A percentile compares a stretch with the other conserved stretches of the same genome.
phyloP scores from a whole-genome alignment of 2,888 invertebrate genomes.

The Amitus sp. region DNA sequence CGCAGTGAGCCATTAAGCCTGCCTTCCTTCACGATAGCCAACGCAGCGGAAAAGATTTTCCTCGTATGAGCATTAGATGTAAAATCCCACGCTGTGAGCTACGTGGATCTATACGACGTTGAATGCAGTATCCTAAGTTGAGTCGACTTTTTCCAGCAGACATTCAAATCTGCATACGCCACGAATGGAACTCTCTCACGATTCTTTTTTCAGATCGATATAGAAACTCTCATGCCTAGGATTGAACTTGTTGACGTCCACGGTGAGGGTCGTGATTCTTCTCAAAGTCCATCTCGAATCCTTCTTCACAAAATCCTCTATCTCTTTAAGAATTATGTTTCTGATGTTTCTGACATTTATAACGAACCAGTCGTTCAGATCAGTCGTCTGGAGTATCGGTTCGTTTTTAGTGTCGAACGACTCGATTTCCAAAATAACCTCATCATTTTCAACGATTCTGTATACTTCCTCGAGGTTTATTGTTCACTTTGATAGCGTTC shows the following conservation, averaged over 20 bases:
- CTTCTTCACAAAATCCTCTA: slow-evolving; percentile 46
- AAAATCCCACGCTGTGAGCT: not conserved
- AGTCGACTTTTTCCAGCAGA: not conserved
- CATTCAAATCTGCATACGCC: not conserved
- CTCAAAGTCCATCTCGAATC: slow-evolving; percentile 45
- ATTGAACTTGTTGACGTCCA: slow-evolving; percentile 40
- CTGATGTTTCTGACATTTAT: slow-evolving; percentile 12
- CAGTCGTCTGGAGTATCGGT: not conserved
- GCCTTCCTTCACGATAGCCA: not conserved
- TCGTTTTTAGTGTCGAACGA: not conserved
- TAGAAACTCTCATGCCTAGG: slow-evolving; percentile 36
- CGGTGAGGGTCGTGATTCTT: slow-evolving; percentile 21
- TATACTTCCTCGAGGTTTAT: not conserved
- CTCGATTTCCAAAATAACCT: not conserved
- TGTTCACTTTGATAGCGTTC: not conserved
- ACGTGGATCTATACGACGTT: not conserved
- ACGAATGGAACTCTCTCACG: not conserved
- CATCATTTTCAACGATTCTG: not conserved
- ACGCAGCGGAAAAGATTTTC: not conserved
- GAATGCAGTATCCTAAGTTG: too few species aligned
- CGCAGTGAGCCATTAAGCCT: not conserved
- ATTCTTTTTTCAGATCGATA: slow-evolving; percentile 27
- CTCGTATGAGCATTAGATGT: not conserved
- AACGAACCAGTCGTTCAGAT: slow-evolving; percentile 22
- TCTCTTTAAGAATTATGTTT: slow-evolving; percentile 15